Evolutionary conservation across 2,113 vertebrate species (phyloP).

Genomic region (Chaenogobius annularis): DNA sequence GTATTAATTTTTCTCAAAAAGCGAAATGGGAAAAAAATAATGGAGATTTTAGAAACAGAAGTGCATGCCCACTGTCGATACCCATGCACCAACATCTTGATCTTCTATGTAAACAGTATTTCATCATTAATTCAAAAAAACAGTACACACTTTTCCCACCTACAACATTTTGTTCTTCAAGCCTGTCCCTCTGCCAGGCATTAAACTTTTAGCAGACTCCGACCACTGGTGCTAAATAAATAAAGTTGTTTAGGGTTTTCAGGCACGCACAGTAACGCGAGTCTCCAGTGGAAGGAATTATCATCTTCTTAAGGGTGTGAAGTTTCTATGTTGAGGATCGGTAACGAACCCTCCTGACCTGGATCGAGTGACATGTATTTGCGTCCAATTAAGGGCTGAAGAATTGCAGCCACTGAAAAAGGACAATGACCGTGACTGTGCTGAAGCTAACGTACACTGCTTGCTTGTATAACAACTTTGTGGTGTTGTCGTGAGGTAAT

Average conservation of each 20-base stretch:
- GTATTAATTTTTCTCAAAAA: too few species aligned
- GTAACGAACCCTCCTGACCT: conserved; percentile 1
- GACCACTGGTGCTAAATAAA: conserved; percentile 1
- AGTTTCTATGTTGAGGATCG: not conserved
- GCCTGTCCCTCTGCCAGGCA: not conserved
- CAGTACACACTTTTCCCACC: not conserved
- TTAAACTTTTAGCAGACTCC: not conserved
- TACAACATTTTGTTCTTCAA: not conserved
- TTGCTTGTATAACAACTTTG: not conserved
- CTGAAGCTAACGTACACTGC: not conserved
- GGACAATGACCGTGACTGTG: not conserved
- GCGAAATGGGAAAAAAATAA: too few species aligned
- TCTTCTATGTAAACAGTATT: too few species aligned
- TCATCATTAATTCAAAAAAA: not conserved
- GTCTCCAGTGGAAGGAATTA: conserved; percentile 4
- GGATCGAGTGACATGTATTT: not conserved
- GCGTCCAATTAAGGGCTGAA: not conserved
- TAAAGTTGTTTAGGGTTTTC: conserved; percentile 1
- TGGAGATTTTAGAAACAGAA: too few species aligned
- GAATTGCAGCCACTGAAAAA: not conserved
- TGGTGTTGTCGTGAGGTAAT: not conserved
- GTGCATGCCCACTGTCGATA: too few species aligned
- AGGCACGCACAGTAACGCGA: not conserved
- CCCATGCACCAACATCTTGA: too few species aligned
- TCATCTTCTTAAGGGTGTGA: not conserved